Percentiles rank a stretch among this genome's conserved stretches.
These are phyloP conservation scores for Linurgus olivaceus DNA, from an alignment of 2,797 vertebrate species.

Conservation along the genomic window DNA sequence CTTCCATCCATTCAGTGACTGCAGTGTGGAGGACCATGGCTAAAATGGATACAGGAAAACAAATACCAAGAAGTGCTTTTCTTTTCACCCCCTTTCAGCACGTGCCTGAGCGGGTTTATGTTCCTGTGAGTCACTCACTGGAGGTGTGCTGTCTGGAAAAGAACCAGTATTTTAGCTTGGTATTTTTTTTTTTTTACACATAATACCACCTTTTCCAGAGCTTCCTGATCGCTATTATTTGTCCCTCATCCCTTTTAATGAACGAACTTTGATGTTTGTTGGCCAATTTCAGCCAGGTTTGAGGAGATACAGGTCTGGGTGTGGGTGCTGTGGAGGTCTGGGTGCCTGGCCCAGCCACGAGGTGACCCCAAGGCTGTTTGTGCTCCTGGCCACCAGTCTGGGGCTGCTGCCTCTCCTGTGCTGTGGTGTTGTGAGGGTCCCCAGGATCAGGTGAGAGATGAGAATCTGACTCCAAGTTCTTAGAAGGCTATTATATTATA, in stretches of 20 bases:
- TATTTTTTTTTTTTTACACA: background rate
- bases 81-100: background rate
- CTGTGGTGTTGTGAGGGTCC: no score
- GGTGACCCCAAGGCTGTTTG: background rate
- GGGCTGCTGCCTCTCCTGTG: background rate
- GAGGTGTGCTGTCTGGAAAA: background rate
- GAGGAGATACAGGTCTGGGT: background rate
- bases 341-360: rapidly evolving
- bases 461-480: no score
- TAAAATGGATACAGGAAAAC: background rate
- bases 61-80: background rate
- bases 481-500: no score
- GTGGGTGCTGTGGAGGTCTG: background rate
- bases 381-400: background rate
- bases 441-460: no score
- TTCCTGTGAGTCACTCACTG: background rate
- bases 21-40: background rate
- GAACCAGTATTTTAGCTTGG: rapidly evolving
- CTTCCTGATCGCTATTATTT: background rate
- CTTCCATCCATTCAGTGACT: background rate
- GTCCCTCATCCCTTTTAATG: background rate
- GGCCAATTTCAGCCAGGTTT: background rate
- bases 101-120: background rate
- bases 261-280: background rate
- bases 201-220: background rate